Evolutionary conservation across 2,888 invertebrate species (phyloP), one percentile per base, ranked within the genome.

Genomic region (Volucella inanis): DNA sequence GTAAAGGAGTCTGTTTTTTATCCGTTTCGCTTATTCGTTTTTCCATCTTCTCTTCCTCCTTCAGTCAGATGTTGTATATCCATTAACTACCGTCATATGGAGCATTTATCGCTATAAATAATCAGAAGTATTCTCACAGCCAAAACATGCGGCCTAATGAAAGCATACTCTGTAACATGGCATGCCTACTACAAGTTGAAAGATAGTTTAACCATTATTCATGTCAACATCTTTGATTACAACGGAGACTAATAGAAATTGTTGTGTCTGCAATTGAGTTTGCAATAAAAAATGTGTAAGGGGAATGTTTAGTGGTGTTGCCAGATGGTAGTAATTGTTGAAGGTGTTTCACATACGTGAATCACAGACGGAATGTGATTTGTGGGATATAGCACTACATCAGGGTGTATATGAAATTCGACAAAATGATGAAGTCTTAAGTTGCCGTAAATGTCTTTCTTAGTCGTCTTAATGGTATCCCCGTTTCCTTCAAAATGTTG

Each of bases 131-230:
- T 47, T 72, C 15, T 47, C 39, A 52, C 49, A 67, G 52, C 65
- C 72, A 79, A 67, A 72, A 72, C 79, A 79, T 79, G 47, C 59
- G 71, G 64, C 57, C n/a, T 6, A 31, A 31, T 31, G 31, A 64
- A 52, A n/a, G 41, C 22, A 55, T 4, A 65, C n/a, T 12, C n/a
- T 3, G 22, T 39, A 9, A 67, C 31, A 61, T 11, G 41, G 31
- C 11, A 11, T 41, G 1, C 12, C 14, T n/a, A 39, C 31, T 12
- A 57, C 41, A 54, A 54, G 22, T 41, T 38, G 50, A 61, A 49
- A 57, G 64, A 43, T 31, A 31, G 70, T 15, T 52, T n/a, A 15
- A 38, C 10, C 15, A 54, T 72, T 52, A 57, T 61, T 52, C 52
- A 50, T 71, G 71, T 71, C 71, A 43, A 71, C 50, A 61, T 61